phyloP scores from a whole-genome alignment of 92 coral and sea anemone species.

The Zoanthus solanderi region DNA sequence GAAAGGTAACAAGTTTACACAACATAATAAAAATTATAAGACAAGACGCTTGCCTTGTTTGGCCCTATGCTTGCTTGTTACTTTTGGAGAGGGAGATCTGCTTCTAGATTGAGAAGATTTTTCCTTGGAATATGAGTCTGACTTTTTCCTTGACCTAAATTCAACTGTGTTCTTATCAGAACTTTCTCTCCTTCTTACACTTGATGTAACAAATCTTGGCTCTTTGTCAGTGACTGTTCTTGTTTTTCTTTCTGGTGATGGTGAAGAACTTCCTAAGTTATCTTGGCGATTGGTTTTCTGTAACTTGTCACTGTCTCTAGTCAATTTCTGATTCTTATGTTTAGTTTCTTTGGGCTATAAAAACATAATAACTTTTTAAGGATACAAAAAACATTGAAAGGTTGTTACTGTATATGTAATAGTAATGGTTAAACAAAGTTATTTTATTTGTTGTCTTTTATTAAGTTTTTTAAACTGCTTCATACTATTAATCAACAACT shows the following conservation, averaged over 20 bases:
- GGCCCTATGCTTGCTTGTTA: not conserved
- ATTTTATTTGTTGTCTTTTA: no score
- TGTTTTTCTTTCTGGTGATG: conserved; percentile 38
- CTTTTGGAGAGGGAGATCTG: conserved; percentile 32
- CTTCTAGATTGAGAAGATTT: conserved; percentile 12
- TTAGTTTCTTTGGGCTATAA: conserved; percentile 14
- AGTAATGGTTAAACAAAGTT: no score
- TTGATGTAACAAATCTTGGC: not conserved
- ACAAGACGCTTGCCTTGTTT: not conserved
- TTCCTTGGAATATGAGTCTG: conserved; percentile 22
- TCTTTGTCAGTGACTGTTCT: conserved; percentile 2
- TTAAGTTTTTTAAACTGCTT: no score
- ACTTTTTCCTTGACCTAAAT: conserved; percentile 24
- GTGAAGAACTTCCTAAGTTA: not conserved
- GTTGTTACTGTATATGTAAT: no score
- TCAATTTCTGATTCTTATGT: not conserved
- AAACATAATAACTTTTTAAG: not conserved
- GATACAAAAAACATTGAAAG: no score
- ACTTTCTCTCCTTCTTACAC: conserved; percentile 3
- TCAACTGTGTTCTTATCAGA: not conserved
- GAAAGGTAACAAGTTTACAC: not conserved
- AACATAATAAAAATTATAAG: not conserved
- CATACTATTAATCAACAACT: no score
- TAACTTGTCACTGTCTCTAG: not conserved
- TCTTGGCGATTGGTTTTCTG: conserved; percentile 1